Percentiles rank a stretch among this genome's conserved stretches.
Evolutionary conservation across 2,888 invertebrate genomes (phyloP).

Genomic region (Drosophila limbata): DNA sequence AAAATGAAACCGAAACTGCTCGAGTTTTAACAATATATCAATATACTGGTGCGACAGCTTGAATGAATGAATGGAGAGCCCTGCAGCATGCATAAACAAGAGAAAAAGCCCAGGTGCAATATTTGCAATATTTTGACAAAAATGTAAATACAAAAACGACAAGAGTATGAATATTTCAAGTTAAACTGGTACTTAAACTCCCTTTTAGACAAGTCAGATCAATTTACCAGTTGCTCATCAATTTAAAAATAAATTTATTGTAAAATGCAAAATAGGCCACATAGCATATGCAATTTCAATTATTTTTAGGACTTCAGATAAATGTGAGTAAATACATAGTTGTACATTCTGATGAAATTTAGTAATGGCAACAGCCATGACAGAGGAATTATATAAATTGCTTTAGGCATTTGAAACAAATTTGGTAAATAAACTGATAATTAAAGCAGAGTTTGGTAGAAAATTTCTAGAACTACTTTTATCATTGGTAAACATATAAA

Average conservation of each 20-base stretch:
- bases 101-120: background rate
- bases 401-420: background rate
- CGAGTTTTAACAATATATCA: slow-evolving; percentile 3
- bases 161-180: background rate
- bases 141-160: background rate
- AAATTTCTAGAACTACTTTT: background rate
- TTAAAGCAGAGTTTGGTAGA: too few relatives aligned
- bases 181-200: background rate
- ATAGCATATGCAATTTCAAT: background rate
- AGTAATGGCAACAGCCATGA: background rate
- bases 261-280: background rate
- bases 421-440: background rate
- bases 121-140: background rate
- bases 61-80: background rate
- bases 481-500: background rate
- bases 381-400: background rate
- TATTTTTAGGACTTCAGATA: background rate
- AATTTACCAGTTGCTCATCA: background rate
- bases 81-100: background rate
- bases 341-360: background rate
- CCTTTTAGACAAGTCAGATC: background rate
- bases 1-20: slow-evolving; percentile 1
- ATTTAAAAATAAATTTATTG: background rate
- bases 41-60: background rate
- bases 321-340: background rate